phyloP scores from a whole-genome alignment of 2,797 vertebrate species.

The Tenualosa ilisha region DNA sequence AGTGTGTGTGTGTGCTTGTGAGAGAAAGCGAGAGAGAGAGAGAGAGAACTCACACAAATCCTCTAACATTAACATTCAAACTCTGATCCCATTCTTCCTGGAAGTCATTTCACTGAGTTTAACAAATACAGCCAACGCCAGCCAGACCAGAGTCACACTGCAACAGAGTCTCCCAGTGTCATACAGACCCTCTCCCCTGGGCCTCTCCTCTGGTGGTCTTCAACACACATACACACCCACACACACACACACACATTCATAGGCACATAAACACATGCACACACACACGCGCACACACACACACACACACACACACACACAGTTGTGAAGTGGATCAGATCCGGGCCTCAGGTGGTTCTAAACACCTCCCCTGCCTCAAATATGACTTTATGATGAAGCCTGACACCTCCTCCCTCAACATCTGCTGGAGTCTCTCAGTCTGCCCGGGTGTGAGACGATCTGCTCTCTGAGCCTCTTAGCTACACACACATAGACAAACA shows the following conservation, averaged over 20 bases:
- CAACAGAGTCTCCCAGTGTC: too few species aligned
- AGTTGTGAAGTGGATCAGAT: background rate
- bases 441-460: background rate
- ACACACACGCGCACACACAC: too few species aligned
- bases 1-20: background rate
- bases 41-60: background rate
- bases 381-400: conserved; percentile 31
- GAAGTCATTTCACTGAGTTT: background rate
- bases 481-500: background rate
- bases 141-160: background rate
- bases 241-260: too few species aligned
- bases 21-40: conserved; percentile 1
- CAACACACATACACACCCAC: background rate
- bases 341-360: background rate
- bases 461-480: background rate
- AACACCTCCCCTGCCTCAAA: conserved; percentile 16
- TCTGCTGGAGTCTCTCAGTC: background rate
- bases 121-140: background rate
- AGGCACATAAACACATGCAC: too few species aligned
- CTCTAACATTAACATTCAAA: too few species aligned
- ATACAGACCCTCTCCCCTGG: background rate
- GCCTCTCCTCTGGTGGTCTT: background rate
- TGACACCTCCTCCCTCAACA: conserved; percentile 9
- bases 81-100: too few species aligned
- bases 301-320: background rate